These are phyloP conservation scores for Zapornia atra DNA, from an alignment of 2,113 vertebrate species.

Conservation along the genomic window DNA sequence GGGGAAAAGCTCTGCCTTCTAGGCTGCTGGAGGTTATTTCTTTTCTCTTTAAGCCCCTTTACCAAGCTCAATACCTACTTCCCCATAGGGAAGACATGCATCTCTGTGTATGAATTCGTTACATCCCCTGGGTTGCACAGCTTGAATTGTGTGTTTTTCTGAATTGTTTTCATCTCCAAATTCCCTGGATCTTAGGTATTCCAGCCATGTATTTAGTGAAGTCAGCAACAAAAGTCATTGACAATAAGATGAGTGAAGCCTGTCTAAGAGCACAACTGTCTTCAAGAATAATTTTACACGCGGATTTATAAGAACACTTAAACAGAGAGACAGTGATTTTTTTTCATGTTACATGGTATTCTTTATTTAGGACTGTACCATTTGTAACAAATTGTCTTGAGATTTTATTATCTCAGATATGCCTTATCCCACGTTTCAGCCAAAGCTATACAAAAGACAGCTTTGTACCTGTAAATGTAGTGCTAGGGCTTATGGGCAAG, in stretches of 20 bases:
- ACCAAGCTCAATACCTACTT: not conserved
- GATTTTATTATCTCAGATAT: not conserved
- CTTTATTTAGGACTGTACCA: not conserved
- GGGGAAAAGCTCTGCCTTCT: not conserved
- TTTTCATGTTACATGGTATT: not conserved
- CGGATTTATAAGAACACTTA: not conserved
- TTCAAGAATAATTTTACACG: not conserved
- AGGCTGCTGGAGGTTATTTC: not conserved
- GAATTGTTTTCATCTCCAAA: not conserved
- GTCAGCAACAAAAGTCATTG: not conserved
- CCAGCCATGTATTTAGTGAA: not conserved
- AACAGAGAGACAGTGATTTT: not conserved
- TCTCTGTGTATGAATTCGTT: not conserved
- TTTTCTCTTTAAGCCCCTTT: not conserved
- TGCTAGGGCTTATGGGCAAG: not conserved
- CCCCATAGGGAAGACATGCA: fast-evolving
- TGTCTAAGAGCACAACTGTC: not conserved
- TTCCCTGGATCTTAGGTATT: not conserved
- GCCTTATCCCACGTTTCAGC: not conserved
- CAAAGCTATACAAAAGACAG: not conserved
- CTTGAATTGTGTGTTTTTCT: not conserved
- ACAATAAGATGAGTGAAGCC: not conserved
- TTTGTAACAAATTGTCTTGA: not conserved
- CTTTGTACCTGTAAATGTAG: not conserved
- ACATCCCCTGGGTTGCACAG: not conserved